A percentile compares a stretch with the other conserved stretches of the same genome.
Evolutionary conservation across 2,797 vertebrate species (phyloP).

Genomic region (Potorous gilbertii): DNA sequence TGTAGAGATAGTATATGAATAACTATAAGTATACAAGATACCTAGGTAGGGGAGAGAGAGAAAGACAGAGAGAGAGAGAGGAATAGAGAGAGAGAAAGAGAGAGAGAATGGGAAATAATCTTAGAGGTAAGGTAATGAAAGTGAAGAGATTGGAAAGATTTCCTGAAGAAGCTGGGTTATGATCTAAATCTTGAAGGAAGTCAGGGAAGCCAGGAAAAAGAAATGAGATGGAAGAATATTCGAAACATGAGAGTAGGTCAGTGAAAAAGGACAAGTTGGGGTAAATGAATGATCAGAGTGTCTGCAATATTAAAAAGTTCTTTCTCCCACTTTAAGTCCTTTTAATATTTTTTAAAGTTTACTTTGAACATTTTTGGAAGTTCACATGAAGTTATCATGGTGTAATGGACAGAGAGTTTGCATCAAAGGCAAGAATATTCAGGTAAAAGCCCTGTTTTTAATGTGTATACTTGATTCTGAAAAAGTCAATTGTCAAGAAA

Average conservation of each 20-base stretch:
- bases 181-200: not conserved
- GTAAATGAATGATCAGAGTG: not conserved
- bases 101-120: not conserved
- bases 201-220: not conserved
- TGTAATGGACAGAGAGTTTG: not conserved
- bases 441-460: not conserved
- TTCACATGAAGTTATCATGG: not conserved
- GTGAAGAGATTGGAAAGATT: not conserved
- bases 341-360: not conserved
- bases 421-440: not conserved
- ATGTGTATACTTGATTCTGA: not conserved
- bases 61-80: not conserved
- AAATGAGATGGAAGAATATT: not conserved
- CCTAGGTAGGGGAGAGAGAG: not conserved
- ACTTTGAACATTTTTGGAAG: not conserved
- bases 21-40: not conserved
- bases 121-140: not conserved
- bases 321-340: not conserved
- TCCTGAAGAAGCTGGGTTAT: not conserved
- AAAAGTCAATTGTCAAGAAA: not conserved
- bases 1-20: not conserved
- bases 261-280: not conserved
- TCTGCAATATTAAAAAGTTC: not conserved
- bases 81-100: not conserved
- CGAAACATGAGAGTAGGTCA: accelerated